These are phyloP conservation scores for Urophycis tenuis DNA, from an alignment of 2,797 vertebrate genomes.

Conservation along the genomic window DNA sequence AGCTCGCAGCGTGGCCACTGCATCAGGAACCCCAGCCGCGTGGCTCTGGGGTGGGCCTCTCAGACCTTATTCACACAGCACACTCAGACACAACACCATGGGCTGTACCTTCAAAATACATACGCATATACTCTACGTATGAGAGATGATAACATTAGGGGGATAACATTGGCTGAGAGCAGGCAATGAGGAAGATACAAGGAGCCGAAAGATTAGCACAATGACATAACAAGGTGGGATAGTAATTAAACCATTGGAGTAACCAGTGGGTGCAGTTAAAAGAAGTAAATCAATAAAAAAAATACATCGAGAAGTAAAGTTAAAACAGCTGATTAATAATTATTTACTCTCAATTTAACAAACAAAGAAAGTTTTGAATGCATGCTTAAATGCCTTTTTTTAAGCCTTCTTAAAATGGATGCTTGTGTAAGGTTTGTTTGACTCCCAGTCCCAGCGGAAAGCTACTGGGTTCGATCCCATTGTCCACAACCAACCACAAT, in stretches of 20 bases:
- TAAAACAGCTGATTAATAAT: neutral
- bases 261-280: neutral
- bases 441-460: too few relatives aligned
- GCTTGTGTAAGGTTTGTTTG: neutral
- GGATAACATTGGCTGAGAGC: too few relatives aligned
- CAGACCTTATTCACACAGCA: neutral
- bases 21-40: constrained; percentile 76
- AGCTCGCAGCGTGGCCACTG: constrained; percentile 61
- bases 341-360: too few relatives aligned
- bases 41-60: constrained; percentile 66
- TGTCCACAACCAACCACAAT: neutral
- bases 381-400: too few relatives aligned
- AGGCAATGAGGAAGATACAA: neutral
- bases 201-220: neutral
- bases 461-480: neutral
- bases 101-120: neutral
- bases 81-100: neutral
- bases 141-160: neutral
- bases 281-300: neutral
- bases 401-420: neutral
- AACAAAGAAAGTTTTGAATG: too few relatives aligned
- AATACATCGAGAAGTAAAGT: neutral
- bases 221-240: too few relatives aligned
- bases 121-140: too few relatives aligned
- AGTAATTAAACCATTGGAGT: neutral